Conservation (phyloP, 2,888 invertebrate genomes). For the Coelopa pilipes region DNA sequence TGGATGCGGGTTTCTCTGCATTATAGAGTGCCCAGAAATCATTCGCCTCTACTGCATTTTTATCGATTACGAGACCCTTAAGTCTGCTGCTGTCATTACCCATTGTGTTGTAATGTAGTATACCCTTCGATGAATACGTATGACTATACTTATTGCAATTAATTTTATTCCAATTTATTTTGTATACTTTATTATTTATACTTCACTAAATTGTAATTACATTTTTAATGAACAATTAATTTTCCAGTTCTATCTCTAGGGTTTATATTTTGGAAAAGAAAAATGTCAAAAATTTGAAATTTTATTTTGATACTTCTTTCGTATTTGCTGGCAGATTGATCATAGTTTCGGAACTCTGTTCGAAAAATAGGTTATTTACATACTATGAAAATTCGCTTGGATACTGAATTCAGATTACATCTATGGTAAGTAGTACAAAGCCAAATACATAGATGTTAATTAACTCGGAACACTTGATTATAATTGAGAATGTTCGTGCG, state of each 20-base stretch:
- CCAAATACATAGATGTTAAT: not conserved
- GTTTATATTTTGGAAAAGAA: not conserved
- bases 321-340: not conserved
- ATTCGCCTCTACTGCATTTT: slow-evolving; percentile 79
- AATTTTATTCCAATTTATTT: no score
- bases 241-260: no score
- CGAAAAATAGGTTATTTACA: not conserved
- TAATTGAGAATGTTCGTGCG: not conserved
- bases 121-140: not conserved
- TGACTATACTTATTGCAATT: no score
- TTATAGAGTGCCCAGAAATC: slow-evolving; percentile 82
- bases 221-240: no score
- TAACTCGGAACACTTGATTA: not conserved
- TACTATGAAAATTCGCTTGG: not conserved
- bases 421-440: not conserved
- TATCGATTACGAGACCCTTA: slow-evolving; percentile 76
- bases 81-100: slow-evolving; percentile 81
- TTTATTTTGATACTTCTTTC: not conserved
- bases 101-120: slow-evolving; percentile 67
- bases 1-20: slow-evolving; percentile 62
- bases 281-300: slow-evolving; percentile 1
- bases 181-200: no score
- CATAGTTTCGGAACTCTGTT: not conserved
- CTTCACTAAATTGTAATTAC: no score
- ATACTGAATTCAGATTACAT: not conserved